Conservation (phyloP, 2,888 invertebrate genomes). For the Drosophila colorata region DNA sequence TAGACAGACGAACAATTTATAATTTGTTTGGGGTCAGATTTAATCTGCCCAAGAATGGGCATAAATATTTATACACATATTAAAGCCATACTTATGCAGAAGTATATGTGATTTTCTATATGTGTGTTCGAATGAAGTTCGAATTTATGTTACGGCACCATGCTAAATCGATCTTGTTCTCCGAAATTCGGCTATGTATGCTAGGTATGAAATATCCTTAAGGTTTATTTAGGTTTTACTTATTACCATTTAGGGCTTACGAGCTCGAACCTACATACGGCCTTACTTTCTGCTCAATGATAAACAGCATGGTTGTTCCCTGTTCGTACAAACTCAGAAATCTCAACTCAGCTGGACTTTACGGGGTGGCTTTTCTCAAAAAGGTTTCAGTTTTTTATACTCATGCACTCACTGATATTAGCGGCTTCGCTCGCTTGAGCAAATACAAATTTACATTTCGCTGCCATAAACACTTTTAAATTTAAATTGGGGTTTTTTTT, state of each 20-base stretch:
- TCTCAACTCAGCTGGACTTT: constrained; percentile 26
- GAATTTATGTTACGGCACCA: too few relatives aligned
- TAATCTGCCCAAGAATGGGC: too few relatives aligned
- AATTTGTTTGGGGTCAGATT: too few relatives aligned
- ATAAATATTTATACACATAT: too few relatives aligned
- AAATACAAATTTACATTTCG: constrained; percentile 83
- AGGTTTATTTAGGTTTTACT: too few relatives aligned
- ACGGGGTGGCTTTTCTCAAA: constrained; percentile 38
- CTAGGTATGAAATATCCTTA: too few relatives aligned
- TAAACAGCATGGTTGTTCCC: constrained; percentile 1
- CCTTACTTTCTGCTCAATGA: background rate
- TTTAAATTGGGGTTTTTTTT: constrained; percentile 69
- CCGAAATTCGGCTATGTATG: too few relatives aligned
- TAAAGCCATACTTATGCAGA: too few relatives aligned
- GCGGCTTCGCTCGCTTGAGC: constrained; percentile 64
- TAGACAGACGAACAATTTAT: too few relatives aligned
- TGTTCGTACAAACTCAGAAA: constrained; percentile 1
- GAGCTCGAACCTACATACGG: background rate
- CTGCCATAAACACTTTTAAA: constrained; percentile 83
- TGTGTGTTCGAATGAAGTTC: too few relatives aligned
- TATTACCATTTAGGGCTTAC: background rate
- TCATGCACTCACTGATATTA: constrained; percentile 47
- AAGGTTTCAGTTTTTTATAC: constrained; percentile 36
- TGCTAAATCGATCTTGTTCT: too few relatives aligned
- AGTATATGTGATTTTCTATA: too few relatives aligned